Evolutionary conservation across 2,113 vertebrate species (phyloP), one percentile per base, ranked within the genome.

Genomic region (Mesembrinibis cayennensis): DNA sequence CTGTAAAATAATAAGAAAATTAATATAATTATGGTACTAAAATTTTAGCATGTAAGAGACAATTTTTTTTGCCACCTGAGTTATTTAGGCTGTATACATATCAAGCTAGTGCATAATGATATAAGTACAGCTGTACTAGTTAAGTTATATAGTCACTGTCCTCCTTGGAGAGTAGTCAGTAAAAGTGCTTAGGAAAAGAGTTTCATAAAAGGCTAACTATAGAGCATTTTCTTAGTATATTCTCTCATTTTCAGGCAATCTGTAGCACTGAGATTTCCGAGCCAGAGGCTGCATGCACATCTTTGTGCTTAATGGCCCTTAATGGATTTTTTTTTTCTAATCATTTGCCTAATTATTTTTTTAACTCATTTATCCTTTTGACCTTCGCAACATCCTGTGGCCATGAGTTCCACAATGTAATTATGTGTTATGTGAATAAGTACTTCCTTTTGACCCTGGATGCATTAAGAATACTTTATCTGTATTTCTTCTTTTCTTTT

Each of bases 301-400:
- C 87, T 91, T 89, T 93, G 81, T 84, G 81, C 81, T 94, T 96
- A 97, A 96, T 97, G 93, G 89, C 22, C 70, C 61, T 96, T 97
- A 97, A 97, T 96, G 96, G 83, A 89, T 89, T 15, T 87, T 90
- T 91, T 91, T 95, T 93, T 38, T 1, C 77, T 82, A 84, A 96
- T 95, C 47, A 94, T 97, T 97, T 97, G 89, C 89, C 95, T 97
- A 96, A 96, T 97, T 94, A 91, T 97, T 96, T 96, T 96, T 96
- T 96, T 87, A 96, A 94, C 89, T 97, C 91, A 50, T 97, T 96
- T 96, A 97, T 97, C 96, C 91, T 93, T 78, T 94, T 95, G 93
- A 95, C 94, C 91, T 95, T 97, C 73, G 0, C 91, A 96, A 91
- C 96, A 97, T 97, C 94, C 95, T 95, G 93, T 96, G 77, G 72